Evolutionary conservation across 2,113 vertebrate genomes (phyloP), one percentile per base, ranked within the genome.

Genomic region (Stercorarius parasiticus): DNA sequence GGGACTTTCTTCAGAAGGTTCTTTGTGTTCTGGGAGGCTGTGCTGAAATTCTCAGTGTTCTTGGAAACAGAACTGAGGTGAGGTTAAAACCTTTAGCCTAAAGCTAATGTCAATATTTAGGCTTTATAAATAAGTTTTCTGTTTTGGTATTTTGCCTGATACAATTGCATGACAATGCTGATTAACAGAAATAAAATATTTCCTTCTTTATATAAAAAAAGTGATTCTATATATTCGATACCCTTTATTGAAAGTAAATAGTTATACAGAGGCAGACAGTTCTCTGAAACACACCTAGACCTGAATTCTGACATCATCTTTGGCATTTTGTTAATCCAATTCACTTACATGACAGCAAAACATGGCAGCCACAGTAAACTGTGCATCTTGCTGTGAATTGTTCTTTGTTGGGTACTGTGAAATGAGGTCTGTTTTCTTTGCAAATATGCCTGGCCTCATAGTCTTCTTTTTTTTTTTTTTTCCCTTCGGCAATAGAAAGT

Each of bases 401-500:
- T 58, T 88, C 30, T 69, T 80, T 27, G 3, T 11, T 45, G 40
- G 16, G 4, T n/a, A 25, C 34, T 66, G 40, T 58, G 64, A 81
- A 43, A 21, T 19, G 6, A n/a, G 23, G 15, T 86, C 61, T 65
- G 15, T 80, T 78, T 56, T 42, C 50, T 86, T 78, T 80, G 62
- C 52, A 56, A 38, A 34, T 36, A 30, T 15, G 19, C 16, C 30
- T 72, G 23, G 15, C 34, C 88, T 82, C 21, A 23, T 64, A 10
- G 10, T 30, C 32, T 8, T 45, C 45, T 45, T 45, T 38, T 34
- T 18, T 23, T 69, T 43, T 11, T 4, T 17, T 70, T 56, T 11
- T 3, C 17, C 7, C 32, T 0, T 15, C 3, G 0, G 21, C 12
- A 47, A 55, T 36, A 64, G 50, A 50, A 87, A 82, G 20, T 42